Evolutionary conservation across 1,140 invertebrate genomes (phyloP), one percentile per base, ranked within the genome.

Genomic region (Drosophila sproati): DNA sequence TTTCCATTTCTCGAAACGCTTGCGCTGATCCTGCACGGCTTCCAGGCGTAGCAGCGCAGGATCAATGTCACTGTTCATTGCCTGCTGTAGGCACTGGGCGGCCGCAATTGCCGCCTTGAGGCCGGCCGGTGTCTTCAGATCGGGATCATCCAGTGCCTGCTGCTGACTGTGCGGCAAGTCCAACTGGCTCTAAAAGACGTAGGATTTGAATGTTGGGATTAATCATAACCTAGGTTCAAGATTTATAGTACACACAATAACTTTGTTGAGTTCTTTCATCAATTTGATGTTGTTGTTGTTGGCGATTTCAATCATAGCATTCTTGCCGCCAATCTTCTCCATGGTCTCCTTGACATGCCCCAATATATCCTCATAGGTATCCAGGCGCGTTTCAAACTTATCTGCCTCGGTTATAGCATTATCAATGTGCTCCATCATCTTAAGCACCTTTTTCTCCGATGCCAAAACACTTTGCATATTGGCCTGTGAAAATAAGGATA

Each of bases 321-420:
- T 98, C 92, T 98, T 98, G 81, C 98, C 96, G 76, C 97, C 97
- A 93, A 98, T 98, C 82, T 97, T 96, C 75, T 96, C 95, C 94
- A 98, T 97, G 8, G 96, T 96, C 92, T 97, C 96, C 77, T 96
- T 94, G 4, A 98, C 96, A 92, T 97, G 95, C 68, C 96, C 95
- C 20, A 98, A 93, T 32, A 97, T 95, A 80, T 97, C 96, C 92
- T 97, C 96, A 91, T 97, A 97, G 43, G 93, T 93, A 83, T 96
- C 95, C 47, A 98, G 91, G 66, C 96, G 94, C 28, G 92, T 93
- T 93, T 98, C 97, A 12, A 98, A 95, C 69, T 94, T 94, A 78
- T 96, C 95, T 34, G 96, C 96, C 94, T 97, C 96, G 45, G 93
- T 93, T 73, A 98, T 95, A 2, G 97, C 96, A 48, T 94, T 94